Conservation (phyloP, 1,140 invertebrate genomes). For the Melipona quadrifasciata region DNA sequence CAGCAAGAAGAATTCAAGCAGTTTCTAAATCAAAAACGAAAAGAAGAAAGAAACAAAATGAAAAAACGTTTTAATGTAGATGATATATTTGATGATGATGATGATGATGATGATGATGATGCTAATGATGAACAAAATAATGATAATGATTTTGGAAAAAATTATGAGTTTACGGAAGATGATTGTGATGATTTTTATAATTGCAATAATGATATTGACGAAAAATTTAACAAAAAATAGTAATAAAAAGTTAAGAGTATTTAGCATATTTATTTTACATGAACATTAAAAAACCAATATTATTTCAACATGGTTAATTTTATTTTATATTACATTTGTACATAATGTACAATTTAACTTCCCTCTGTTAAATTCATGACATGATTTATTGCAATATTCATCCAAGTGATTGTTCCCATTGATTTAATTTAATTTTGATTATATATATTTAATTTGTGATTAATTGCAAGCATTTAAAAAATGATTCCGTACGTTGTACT, state of each 20-base stretch:
- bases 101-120: not conserved
- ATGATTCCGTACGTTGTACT: not conserved
- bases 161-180: not conserved
- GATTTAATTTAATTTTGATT: slow-evolving; percentile 11
- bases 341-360: slow-evolving; percentile 50
- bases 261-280: not conserved
- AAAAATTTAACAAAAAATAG: not conserved
- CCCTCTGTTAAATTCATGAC: not conserved
- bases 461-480: not conserved
- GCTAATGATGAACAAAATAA: slow-evolving; percentile 23
- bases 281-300: slow-evolving; percentile 9
- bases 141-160: slow-evolving; percentile 9
- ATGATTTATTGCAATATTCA: not conserved
- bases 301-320: slow-evolving; percentile 2
- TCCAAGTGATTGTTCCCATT: slow-evolving; percentile 35
- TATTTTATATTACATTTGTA: slow-evolving; percentile 51
- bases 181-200: not conserved
- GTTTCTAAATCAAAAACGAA: slow-evolving; percentile 57
- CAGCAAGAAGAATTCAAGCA: slow-evolving; percentile 57
- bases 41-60: slow-evolving; percentile 29
- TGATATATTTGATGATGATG: not conserved
- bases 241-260: not conserved
- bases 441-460: not conserved
- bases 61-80: not conserved
- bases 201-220: not conserved